A percentile compares a stretch with the other conserved stretches of the same genome.
Evolutionary conservation across 2,888 invertebrate species (phyloP).

Genomic region (Drosophila pseudotakahashii): DNA sequence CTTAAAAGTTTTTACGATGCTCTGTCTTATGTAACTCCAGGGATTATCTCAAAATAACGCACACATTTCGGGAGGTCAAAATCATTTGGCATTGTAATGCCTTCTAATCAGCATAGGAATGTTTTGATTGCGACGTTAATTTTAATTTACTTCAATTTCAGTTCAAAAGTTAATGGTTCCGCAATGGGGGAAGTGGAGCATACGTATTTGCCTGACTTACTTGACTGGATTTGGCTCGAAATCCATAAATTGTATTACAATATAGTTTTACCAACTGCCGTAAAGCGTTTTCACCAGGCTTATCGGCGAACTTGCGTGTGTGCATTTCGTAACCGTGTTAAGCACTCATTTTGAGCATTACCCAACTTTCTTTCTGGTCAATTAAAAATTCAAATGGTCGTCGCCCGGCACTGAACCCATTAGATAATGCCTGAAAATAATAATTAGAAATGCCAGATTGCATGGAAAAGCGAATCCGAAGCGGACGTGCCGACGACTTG

Average conservation of each 20-base stretch:
- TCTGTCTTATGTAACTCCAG: constrained; percentile 25
- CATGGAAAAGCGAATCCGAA: constrained; percentile 50
- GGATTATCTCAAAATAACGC: constrained; percentile 20
- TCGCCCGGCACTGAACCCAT: constrained; percentile 40
- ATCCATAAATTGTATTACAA: constrained; percentile 12
- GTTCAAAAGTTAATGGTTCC: background rate
- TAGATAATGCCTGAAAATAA: constrained; percentile 55
- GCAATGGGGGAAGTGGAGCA: constrained; percentile 21
- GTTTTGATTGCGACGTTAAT: background rate
- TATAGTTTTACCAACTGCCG: constrained; percentile 1
- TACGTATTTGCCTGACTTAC: background rate
- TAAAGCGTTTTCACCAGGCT: constrained; percentile 1
- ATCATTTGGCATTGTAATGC: background rate
- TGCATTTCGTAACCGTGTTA: constrained; percentile 59
- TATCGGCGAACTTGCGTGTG: constrained; percentile 10
- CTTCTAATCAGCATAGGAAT: constrained; percentile 24
- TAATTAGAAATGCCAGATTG: constrained; percentile 61
- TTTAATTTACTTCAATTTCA: background rate
- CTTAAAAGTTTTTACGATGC: constrained; percentile 4
- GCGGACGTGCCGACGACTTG: constrained; percentile 39
- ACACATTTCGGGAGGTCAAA: constrained; percentile 26
- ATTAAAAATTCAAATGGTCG: constrained; percentile 61
- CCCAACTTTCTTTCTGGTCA: constrained; percentile 42
- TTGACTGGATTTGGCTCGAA: too few species aligned
- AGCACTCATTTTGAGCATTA: constrained; percentile 31